Base-by-base conservation (phyloP, 2,113 vertebrate species). In the Tretioscincus oriximinensis region DNA sequence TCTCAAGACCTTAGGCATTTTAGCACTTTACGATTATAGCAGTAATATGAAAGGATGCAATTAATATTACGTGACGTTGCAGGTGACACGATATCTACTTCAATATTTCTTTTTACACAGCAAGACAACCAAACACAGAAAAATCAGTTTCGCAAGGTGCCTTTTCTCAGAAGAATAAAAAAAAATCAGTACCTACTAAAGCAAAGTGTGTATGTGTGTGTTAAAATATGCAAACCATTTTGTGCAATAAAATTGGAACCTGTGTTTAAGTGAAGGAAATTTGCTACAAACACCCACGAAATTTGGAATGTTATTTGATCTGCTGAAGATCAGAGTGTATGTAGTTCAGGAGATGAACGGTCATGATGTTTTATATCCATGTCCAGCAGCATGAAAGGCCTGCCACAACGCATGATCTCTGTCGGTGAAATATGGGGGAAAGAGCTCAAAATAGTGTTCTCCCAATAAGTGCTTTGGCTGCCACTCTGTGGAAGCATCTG, bases 21-120 rank as follows among this genome's bases (percentile, higher is more conserved):
- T 58, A 58, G 54, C 54, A 58, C 54, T 58, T 58, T 58, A 58
- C 16, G 4, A 14, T 58, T 58, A 58, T 58, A 18, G 54, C 22
- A 74, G 20, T 16, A 74, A 41, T 68, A 81, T n/a, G 24, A 85
- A 87, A 71, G n/a, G 28, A 77, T 41, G 76, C 69, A 68, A 73
- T 76, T 84, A 24, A 12, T 70, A 9, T 49, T 79, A 54, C 11
- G 4, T 82, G 7, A 7, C 69, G 61, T 31, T 21, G 67, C 0
- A 0, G 77, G 63, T 45, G 63, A 72, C 2, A 31, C 0, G 41
- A 14, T 58, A 0, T 71, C 7, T 49, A 1, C 0, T 85, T 70
- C 65, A n/a, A 84, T 58, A 9, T 73, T 1, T 45, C 63, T 78
- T 73, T 68, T 76, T 51, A 73, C 84, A 63, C 2, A 72, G 49